Evolutionary conservation across 2,888 invertebrate species (phyloP).

Genomic region (Sepiola atlantica): DNA sequence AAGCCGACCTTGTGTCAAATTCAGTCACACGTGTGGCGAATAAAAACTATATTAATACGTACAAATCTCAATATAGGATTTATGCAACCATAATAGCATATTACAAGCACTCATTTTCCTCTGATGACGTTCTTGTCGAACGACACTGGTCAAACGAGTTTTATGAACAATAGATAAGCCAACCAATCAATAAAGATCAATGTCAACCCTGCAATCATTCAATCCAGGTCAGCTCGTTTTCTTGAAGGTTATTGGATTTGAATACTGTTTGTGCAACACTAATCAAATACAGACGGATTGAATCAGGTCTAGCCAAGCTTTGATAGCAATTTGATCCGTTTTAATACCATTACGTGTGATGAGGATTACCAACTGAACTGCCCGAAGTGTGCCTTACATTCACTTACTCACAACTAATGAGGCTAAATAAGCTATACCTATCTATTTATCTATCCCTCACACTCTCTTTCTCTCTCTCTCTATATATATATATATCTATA

Average conservation of each 20-base stretch:
- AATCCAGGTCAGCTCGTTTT: not conserved
- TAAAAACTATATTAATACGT: too few species aligned
- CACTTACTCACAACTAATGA: not conserved
- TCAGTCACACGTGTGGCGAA: too few species aligned
- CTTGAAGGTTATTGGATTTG: not conserved
- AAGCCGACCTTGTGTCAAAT: too few species aligned
- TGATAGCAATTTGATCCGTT: not conserved
- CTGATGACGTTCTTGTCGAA: too few species aligned
- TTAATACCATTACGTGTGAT: not conserved
- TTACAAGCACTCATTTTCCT: too few species aligned
- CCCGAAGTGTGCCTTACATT: not conserved
- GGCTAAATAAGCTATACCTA: not conserved
- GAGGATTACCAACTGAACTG: not conserved
- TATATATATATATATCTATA: too few species aligned
- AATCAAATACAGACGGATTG: not conserved
- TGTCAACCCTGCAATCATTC: not conserved
- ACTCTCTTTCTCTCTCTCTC: too few species aligned
- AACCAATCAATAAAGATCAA: not conserved
- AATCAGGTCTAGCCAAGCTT: not conserved
- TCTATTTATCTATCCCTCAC: too few species aligned
- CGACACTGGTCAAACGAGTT: too few species aligned
- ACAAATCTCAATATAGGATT: too few species aligned
- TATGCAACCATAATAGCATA: too few species aligned
- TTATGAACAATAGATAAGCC: too few species aligned
- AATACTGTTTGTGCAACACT: not conserved